phyloP scores from a whole-genome alignment of 2,888 invertebrate species.

The Therioaphis trifolii region DNA sequence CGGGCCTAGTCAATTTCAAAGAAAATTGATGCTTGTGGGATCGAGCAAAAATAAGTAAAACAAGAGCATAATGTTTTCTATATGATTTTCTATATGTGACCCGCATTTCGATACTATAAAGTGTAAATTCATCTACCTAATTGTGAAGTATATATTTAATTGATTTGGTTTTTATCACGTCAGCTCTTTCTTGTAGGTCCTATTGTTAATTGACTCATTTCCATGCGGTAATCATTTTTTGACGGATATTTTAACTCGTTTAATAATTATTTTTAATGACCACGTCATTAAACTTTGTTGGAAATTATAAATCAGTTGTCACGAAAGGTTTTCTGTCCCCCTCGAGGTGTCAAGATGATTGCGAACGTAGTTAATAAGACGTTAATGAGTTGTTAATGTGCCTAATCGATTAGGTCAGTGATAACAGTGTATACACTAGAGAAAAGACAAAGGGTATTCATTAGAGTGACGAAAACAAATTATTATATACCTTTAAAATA shows the following conservation, averaged over 20 bases:
- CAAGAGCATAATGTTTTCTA: not conserved
- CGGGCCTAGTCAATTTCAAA: not conserved
- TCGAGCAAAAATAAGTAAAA: not conserved
- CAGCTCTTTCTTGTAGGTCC: not conserved
- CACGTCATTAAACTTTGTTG: not conserved
- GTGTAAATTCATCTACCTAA: not conserved
- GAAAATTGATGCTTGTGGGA: not conserved
- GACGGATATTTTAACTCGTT: not conserved
- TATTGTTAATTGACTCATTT: conserved; percentile 1
- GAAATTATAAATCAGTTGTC: conserved; percentile 11
- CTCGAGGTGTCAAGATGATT: conserved; percentile 8
- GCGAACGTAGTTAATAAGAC: not conserved
- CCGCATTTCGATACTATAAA: too few species aligned
- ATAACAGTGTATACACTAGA: conserved; percentile 22
- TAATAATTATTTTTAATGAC: conserved; percentile 28
- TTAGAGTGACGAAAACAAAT: conserved; percentile 7
- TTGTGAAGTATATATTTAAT: too few species aligned
- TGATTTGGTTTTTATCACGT: not conserved
- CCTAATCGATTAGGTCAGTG: conserved; percentile 26
- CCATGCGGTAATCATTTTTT: not conserved
- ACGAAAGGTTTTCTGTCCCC: not conserved
- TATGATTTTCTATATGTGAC: not conserved
- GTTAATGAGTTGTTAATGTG: conserved; percentile 33
- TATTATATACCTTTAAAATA: not conserved
- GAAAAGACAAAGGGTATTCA: conserved; percentile 35